These are phyloP conservation scores for Mylabris sibirica DNA, from an alignment of 2,888 invertebrate genomes.

Conservation along the genomic window DNA sequence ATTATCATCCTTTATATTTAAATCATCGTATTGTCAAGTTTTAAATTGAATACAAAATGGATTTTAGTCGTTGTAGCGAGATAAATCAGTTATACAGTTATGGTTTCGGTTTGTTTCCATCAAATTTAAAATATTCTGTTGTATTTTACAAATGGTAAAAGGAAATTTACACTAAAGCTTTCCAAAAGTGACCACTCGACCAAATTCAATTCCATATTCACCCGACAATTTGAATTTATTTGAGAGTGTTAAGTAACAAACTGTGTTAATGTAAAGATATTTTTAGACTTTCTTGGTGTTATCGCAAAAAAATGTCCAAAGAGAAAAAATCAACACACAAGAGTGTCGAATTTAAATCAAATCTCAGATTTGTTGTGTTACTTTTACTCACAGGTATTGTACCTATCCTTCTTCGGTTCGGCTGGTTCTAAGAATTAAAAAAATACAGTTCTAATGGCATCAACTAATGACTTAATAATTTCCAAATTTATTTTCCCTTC, in stretches of 20 bases:
- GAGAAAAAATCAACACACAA: no score
- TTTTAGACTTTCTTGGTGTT: no score
- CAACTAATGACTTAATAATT: no score
- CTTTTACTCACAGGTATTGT: no score
- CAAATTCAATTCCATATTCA: neutral
- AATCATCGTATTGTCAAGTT: constrained; percentile 9
- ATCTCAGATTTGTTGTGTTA: no score
- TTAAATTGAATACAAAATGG: neutral
- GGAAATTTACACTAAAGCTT: neutral
- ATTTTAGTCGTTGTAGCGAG: neutral
- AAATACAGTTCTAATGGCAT: no score
- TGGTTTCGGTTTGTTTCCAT: neutral
- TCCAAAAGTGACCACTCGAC: neutral
- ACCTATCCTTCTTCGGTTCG: no score
- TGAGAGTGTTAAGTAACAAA: no score
- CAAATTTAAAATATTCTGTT: neutral
- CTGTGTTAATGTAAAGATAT: neutral
- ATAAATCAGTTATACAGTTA: constrained; percentile 8
- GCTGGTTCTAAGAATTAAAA: no score
- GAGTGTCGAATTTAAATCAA: no score
- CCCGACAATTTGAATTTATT: neutral
- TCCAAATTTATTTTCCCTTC: no score
- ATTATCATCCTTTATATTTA: constrained; percentile 7
- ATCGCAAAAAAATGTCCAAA: no score
- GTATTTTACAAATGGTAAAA: neutral